A percentile compares a stretch with the other conserved stretches of the same genome.
Conservation (phyloP, 2,888 invertebrate genomes). For the Drosophila nigricruria region DNA sequence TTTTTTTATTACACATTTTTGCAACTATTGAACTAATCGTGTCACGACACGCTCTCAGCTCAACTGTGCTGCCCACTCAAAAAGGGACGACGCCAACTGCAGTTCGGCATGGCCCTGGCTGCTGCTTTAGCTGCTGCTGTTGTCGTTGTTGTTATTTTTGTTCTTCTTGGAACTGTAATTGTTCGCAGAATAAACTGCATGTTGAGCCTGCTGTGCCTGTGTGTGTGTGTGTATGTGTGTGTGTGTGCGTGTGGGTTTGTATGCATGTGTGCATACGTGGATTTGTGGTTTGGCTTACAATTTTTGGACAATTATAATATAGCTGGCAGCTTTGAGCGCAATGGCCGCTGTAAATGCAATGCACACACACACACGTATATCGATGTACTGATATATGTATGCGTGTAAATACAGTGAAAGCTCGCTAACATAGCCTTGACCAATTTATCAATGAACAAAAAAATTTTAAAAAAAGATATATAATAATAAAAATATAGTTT, state of each 20-base stretch:
- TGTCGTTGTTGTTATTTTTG: conserved; percentile 12
- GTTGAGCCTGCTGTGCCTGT: conserved; percentile 13
- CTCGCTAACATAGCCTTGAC: conserved; percentile 3
- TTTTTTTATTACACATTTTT: not conserved
- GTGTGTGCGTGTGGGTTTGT: not conserved
- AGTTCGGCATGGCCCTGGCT: conserved; percentile 5
- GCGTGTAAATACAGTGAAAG: conserved; percentile 1
- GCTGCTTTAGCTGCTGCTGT: conserved; percentile 15
- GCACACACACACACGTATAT: not conserved
- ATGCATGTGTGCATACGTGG: conserved; percentile 18
- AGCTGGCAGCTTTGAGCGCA: conserved; percentile 30
- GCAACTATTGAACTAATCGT: not conserved
- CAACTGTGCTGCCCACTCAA: not conserved
- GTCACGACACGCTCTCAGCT: not conserved
- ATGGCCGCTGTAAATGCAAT: conserved; percentile 34
- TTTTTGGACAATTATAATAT: conserved; percentile 54
- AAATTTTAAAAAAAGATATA: too few relatives aligned
- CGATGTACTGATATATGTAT: not conserved
- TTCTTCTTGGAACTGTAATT: conserved; percentile 33
- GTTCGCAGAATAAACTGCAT: conserved; percentile 55
- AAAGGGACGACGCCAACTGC: conserved; percentile 11
- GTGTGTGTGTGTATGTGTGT: conserved; percentile 1
- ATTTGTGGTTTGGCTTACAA: conserved; percentile 28
- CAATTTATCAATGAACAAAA: too few relatives aligned
- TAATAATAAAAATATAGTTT: too few relatives aligned